phyloP scores from a whole-genome alignment of 1,140 invertebrate genomes.

The Carposina sasakii region DNA sequence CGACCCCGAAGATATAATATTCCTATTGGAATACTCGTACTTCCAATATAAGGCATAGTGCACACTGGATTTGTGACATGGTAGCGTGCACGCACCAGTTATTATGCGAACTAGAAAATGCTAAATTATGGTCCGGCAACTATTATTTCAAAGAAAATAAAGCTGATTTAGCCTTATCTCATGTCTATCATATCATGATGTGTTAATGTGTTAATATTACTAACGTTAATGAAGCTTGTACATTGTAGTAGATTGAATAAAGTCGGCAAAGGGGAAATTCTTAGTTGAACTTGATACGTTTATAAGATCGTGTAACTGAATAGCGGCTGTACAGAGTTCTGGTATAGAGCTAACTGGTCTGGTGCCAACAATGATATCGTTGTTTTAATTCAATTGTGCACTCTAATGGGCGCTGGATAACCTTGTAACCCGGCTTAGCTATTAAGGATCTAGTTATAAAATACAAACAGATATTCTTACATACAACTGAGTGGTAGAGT shows the following conservation, averaged over 20 bases:
- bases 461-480: no score
- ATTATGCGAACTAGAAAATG: no score
- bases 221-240: slow-evolving; percentile 5
- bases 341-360: slow-evolving; percentile 56
- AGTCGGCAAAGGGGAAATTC: slow-evolving; percentile 50
- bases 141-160: not conserved
- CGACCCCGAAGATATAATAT: no score
- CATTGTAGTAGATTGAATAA: slow-evolving; percentile 29
- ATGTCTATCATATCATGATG: not conserved
- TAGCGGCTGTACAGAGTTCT: slow-evolving; percentile 37
- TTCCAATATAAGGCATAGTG: no score
- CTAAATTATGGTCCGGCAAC: not conserved
- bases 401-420: no score
- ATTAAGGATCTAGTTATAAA: no score
- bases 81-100: no score
- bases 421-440: no score
- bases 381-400: slow-evolving; percentile 52
- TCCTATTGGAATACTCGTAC: no score
- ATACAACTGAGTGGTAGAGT: no score
- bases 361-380: slow-evolving; percentile 50
- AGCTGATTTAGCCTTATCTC: not conserved
- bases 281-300: slow-evolving; percentile 51
- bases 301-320: slow-evolving; percentile 45
- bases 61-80: no score
- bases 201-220: not conserved